Evolutionary conservation across 2,888 invertebrate species (phyloP).

Genomic region (Empis livida): DNA sequence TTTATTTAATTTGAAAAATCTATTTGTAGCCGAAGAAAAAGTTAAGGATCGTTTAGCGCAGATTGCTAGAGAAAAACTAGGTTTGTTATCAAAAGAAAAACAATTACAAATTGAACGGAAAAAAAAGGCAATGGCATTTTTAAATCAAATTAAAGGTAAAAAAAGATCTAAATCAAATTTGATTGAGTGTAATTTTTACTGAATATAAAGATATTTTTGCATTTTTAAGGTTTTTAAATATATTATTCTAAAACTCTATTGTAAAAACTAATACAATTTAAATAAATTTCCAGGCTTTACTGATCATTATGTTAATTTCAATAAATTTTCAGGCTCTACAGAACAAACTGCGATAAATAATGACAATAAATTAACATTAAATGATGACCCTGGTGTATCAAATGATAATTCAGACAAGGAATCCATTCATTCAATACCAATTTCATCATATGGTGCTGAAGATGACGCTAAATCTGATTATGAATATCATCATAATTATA

Average conservation of each 20-base stretch:
- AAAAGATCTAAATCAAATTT: background rate
- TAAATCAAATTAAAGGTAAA: slow-evolving; percentile 39
- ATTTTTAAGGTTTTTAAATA: too few species aligned
- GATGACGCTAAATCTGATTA: slow-evolving; percentile 18
- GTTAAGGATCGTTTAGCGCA: slow-evolving; percentile 45
- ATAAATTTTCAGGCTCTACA: too few species aligned
- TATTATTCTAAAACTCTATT: too few species aligned
- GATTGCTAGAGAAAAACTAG: slow-evolving; percentile 45
- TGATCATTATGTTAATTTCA: too few species aligned
- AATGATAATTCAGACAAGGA: slow-evolving; percentile 23
- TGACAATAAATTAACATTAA: slow-evolving; percentile 8
- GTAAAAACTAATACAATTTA: too few species aligned
- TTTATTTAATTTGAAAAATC: background rate
- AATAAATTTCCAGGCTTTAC: too few species aligned
- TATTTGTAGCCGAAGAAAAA: slow-evolving; percentile 39
- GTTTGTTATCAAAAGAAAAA: slow-evolving; percentile 42
- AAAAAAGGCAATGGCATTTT: slow-evolving; percentile 69
- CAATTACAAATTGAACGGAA: slow-evolving; percentile 59
- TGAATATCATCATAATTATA: background rate
- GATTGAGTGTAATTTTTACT: too few species aligned
- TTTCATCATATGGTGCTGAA: slow-evolving; percentile 30
- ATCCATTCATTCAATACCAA: slow-evolving; percentile 34
- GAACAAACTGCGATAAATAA: background rate
- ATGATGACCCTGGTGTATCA: slow-evolving; percentile 11
- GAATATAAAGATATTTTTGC: too few species aligned